Percentiles rank a stretch among this genome's conserved stretches.
These are phyloP conservation scores for Conopomorpha cramerella DNA, from an alignment of 1,140 invertebrate genomes.

Conservation along the genomic window DNA sequence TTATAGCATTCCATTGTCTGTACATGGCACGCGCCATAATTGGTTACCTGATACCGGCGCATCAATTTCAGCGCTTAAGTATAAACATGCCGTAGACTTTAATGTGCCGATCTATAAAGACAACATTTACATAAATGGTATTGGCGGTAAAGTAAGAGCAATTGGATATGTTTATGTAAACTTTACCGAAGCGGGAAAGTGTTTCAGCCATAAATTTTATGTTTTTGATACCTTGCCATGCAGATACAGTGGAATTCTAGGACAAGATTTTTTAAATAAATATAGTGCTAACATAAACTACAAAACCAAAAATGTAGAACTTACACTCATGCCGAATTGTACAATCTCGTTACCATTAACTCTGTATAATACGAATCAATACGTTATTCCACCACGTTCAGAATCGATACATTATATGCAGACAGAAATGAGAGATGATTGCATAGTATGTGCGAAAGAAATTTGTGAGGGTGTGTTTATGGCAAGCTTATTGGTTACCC, in stretches of 20 bases:
- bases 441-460: constrained; percentile 1
- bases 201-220: constrained; percentile 2
- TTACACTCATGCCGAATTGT: too few species aligned
- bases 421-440: constrained; percentile 1
- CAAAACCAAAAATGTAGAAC: too few species aligned
- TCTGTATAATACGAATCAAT: too few species aligned
- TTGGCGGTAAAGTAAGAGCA: background rate
- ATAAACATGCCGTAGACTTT: background rate
- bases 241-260: background rate
- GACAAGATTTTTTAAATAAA: background rate
- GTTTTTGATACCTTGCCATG: background rate
- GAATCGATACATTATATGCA: constrained; percentile 2
- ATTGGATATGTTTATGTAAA: constrained; percentile 2
- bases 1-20: background rate
- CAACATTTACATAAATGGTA: background rate
- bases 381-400: background rate
- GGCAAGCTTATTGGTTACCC: constrained; percentile 1
- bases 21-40: background rate
- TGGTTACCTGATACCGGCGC: constrained; percentile 1
- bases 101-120: background rate
- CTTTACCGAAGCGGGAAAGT: background rate
- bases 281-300: background rate
- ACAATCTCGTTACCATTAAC: too few species aligned
- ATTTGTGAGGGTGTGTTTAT: background rate
- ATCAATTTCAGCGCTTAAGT: background rate